Evolutionary conservation across 2,888 invertebrate genomes (phyloP).

Genomic region (Nymphalis c-album): DNA sequence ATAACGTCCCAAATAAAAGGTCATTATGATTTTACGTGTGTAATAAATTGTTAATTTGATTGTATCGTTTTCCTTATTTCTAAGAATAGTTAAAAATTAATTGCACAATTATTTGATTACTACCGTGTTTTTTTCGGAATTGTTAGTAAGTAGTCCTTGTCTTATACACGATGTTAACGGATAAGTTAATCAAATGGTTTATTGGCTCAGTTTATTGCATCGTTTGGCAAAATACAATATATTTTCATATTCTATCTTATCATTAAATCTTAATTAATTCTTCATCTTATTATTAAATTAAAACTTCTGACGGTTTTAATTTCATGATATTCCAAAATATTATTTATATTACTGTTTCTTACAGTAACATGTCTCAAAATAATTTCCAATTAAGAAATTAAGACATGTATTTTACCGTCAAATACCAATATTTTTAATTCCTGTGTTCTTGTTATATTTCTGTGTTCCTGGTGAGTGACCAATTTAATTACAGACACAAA

Average conservation of each 20-base stretch:
- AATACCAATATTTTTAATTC: too few relatives aligned
- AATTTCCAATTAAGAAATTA: too few relatives aligned
- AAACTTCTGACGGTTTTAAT: background rate
- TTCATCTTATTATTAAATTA: too few relatives aligned
- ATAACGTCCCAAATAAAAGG: slow-evolving; percentile 11
- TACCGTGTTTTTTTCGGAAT: slow-evolving; percentile 8
- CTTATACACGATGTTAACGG: slow-evolving; percentile 3
- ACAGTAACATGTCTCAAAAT: too few relatives aligned
- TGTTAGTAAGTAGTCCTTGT: slow-evolving; percentile 28
- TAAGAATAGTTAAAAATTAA: slow-evolving; percentile 12
- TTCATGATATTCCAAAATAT: background rate
- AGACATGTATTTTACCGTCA: too few relatives aligned
- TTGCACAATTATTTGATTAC: slow-evolving; percentile 6
- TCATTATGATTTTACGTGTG: slow-evolving; percentile 4
- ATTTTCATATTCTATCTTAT: background rate
- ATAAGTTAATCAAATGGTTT: background rate
- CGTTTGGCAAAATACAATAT: slow-evolving; percentile 20
- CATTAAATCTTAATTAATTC: too few relatives aligned
- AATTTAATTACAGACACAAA: too few relatives aligned
- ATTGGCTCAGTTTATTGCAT: background rate
- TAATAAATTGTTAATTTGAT: slow-evolving; percentile 9
- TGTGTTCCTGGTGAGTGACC: too few relatives aligned
- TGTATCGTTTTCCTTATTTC: slow-evolving; percentile 15
- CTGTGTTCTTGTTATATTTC: too few relatives aligned
- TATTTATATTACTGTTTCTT: too few relatives aligned